phyloP scores from a whole-genome alignment of 2,888 invertebrate species.

The Chrysolina oricalcia region DNA sequence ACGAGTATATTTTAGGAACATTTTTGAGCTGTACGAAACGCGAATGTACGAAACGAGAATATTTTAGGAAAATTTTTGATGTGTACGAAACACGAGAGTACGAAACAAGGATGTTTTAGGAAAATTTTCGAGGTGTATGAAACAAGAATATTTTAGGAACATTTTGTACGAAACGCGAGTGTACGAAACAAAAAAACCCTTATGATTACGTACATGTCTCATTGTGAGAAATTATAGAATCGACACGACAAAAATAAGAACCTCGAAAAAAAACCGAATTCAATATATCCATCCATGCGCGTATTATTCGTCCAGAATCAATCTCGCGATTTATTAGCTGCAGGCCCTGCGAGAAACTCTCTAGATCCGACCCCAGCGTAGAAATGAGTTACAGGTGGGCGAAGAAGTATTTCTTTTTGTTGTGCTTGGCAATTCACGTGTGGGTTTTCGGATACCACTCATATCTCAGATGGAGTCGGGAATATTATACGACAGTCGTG shows the following conservation, averaged over 20 bases:
- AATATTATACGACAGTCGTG: slow-evolving; percentile 62
- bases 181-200: too few species aligned
- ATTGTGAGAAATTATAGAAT: neutral
- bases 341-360: slow-evolving; percentile 1
- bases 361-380: slow-evolving; percentile 29
- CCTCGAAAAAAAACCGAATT: neutral
- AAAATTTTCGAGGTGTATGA: too few species aligned
- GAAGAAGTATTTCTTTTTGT: slow-evolving; percentile 58
- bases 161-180: too few species aligned
- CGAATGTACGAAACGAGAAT: too few species aligned
- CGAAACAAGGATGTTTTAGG: too few species aligned
- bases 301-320: neutral
- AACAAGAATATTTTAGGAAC: too few species aligned
- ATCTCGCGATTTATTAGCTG: slow-evolving; percentile 12
- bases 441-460: slow-evolving; percentile 67
- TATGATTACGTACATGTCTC: neutral
- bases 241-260: neutral
- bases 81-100: too few species aligned
- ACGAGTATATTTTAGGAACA: too few species aligned
- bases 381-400: slow-evolving; percentile 64
- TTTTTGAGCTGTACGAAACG: too few species aligned
- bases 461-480: slow-evolving; percentile 60
- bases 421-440: slow-evolving; percentile 65
- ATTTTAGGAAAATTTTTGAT: too few species aligned
- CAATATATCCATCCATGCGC: neutral